Base-by-base conservation (phyloP, 2,888 invertebrate species). In the Perdita meconis region DNA sequence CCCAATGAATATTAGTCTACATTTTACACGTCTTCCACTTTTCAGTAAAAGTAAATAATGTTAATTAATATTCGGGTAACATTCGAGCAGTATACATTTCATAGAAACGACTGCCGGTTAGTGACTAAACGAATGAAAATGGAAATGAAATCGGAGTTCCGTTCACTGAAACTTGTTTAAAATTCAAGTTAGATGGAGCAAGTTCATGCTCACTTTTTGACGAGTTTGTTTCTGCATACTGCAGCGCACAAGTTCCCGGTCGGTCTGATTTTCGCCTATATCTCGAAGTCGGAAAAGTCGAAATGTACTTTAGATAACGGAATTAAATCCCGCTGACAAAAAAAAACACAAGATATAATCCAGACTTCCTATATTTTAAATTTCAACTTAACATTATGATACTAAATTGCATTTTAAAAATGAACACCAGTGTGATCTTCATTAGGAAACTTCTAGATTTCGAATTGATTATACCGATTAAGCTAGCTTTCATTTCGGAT, bases 91-190 rank as follows among this genome's bases (percentile, higher is more conserved):
- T 67, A 38, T 34, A 47, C 4, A 10, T 16, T 55, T 34, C 10
- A 26, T 16, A 26, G 30, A 12, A 44, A 26, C 26, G 63, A 40
- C n/a, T 1, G 26, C 24, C 44, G 36, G 24, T 34, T 56, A 16
- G 10, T 44, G 12, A 0, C 8, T 30, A 10, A 55, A 26, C 34
- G 64, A 57, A 57, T 50, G 47, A 24, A 57, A 66, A 66, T 47
- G 66, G 56, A 57, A 66, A 66, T 57, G 66, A 47, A 57, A 66
- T 66, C 56, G 57, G 12, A 44, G 24, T 66, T 57, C 47, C 47
- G 34, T 56, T 50, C 16, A 24, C 24, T 16, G n/a, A 50, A 38
- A 16, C 8, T 44, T 44, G 24, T 57, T 56, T 50, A n/a, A 47
- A 47, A 50, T 56, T 47, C 57, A 26, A 26, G 12, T 50, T 26